Percentiles rank a stretch among this genome's conserved stretches.
Conservation (phyloP, 2,888 invertebrate species). For the Tipula helvola region DNA sequence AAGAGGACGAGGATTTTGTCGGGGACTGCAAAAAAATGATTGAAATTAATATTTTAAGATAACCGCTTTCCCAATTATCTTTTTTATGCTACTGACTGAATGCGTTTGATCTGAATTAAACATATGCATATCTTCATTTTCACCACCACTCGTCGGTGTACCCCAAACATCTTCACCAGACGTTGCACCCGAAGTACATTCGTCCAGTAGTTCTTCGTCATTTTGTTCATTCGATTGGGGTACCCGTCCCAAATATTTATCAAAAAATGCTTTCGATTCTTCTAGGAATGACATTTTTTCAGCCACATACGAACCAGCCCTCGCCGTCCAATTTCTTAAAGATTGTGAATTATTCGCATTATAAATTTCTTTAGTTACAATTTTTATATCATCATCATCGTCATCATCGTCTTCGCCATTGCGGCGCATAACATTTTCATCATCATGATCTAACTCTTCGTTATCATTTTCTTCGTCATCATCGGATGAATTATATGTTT, state of each 20-base stretch:
- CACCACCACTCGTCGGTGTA: constrained; percentile 74
- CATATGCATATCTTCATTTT: constrained; percentile 52
- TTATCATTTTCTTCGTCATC: constrained; percentile 25
- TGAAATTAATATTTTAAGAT: constrained; percentile 11
- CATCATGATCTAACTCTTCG: constrained; percentile 15
- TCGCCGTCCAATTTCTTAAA: constrained; percentile 56
- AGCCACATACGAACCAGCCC: constrained; percentile 68
- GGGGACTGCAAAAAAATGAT: constrained; percentile 38
- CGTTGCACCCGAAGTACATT: constrained; percentile 70
- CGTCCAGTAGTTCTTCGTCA: constrained; percentile 50
- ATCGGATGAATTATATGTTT: constrained; percentile 28
- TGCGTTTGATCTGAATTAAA: constrained; percentile 55
- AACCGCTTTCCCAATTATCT: no score
- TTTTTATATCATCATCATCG: constrained; percentile 17
- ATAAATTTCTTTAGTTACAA: constrained; percentile 13
- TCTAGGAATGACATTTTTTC: constrained; percentile 67
- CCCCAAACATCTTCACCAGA: constrained; percentile 85
- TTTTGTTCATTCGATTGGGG: constrained; percentile 13
- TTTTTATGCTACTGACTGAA: constrained; percentile 39
- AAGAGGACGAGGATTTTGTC: constrained; percentile 48
- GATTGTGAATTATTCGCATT: constrained; percentile 15
- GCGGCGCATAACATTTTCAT: constrained; percentile 5
- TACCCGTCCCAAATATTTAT: constrained; percentile 34
- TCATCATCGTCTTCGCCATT: constrained; percentile 14
- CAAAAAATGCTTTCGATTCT: constrained; percentile 40